A percentile compares a stretch with the other conserved stretches of the same genome.
These are phyloP conservation scores for Ptychadena robeensis DNA, from an alignment of 2,797 vertebrate species.

Conservation along the genomic window DNA sequence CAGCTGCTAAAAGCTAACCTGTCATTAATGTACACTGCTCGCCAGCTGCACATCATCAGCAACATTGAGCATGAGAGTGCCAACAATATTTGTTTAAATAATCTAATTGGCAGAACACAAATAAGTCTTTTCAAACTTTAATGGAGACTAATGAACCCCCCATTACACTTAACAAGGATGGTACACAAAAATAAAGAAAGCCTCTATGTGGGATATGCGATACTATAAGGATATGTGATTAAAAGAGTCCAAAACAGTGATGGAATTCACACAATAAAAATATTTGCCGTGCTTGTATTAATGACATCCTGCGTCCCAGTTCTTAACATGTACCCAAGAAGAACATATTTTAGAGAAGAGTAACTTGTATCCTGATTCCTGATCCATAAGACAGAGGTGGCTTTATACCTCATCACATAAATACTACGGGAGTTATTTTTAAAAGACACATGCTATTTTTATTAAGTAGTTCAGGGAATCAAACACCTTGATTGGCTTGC, in stretches of 20 bases:
- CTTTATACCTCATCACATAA: background rate
- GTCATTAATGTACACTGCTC: background rate
- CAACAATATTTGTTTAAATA: slow-evolving; percentile 38
- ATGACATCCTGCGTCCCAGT: background rate
- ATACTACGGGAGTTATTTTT: background rate
- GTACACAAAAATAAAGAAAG: slow-evolving; percentile 17
- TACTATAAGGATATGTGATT: background rate
- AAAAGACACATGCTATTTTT: background rate
- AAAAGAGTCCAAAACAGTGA: background rate
- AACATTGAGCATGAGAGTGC: slow-evolving; percentile 24
- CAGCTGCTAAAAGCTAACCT: slow-evolving; percentile 9
- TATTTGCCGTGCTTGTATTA: background rate
- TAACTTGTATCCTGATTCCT: background rate
- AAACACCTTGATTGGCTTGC: background rate
- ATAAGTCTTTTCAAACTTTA: slow-evolving; percentile 36
- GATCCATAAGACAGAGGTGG: background rate
- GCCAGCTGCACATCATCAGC: slow-evolving; percentile 38
- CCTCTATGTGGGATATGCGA: background rate
- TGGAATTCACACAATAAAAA: slow-evolving; percentile 2
- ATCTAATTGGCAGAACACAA: slow-evolving; percentile 45
- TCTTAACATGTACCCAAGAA: background rate
- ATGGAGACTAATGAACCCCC: slow-evolving; percentile 37
- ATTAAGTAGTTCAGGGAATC: background rate
- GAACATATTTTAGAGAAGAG: background rate
- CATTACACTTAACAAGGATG: slow-evolving; percentile 37